A percentile compares a stretch with the other conserved stretches of the same genome.
Evolutionary conservation across 1,140 invertebrate genomes (phyloP).

Genomic region (Saccostrea glomerata): DNA sequence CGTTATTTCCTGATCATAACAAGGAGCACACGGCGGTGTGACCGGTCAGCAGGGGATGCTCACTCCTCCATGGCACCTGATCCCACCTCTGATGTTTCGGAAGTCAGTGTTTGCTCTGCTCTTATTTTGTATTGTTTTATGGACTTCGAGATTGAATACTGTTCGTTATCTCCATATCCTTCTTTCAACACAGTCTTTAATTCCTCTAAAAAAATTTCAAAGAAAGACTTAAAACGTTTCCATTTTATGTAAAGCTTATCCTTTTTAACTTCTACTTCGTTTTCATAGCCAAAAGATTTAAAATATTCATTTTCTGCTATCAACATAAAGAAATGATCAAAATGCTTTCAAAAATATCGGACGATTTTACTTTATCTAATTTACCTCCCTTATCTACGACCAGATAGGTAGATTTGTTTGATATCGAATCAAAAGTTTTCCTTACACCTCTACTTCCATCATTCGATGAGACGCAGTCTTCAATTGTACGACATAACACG

Average conservation of each 20-base stretch:
- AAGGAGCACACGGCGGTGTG: too few relatives aligned
- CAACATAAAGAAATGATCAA: too few relatives aligned
- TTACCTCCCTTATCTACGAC: conserved; percentile 30
- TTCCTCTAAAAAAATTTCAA: neutral
- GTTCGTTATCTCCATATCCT: too few relatives aligned
- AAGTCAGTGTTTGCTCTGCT: too few relatives aligned
- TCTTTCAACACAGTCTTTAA: neutral
- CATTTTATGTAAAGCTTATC: neutral
- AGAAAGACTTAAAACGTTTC: neutral
- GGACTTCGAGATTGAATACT: too few relatives aligned
- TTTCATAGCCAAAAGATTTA: neutral
- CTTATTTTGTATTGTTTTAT: too few relatives aligned
- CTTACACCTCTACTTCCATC: neutral
- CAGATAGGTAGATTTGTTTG: neutral
- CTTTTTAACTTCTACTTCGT: neutral
- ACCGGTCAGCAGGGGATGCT: too few relatives aligned
- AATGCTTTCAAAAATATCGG: too few relatives aligned
- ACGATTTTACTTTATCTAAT: neutral
- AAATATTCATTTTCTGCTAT: neutral
- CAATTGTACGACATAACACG: neutral
- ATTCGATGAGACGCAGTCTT: conserved; percentile 21
- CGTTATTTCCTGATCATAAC: too few relatives aligned
- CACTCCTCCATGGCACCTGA: too few relatives aligned
- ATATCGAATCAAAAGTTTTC: neutral
- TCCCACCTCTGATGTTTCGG: too few relatives aligned